Conservation (phyloP, 2,888 invertebrate species). For the Frankliniella intonsa region DNA sequence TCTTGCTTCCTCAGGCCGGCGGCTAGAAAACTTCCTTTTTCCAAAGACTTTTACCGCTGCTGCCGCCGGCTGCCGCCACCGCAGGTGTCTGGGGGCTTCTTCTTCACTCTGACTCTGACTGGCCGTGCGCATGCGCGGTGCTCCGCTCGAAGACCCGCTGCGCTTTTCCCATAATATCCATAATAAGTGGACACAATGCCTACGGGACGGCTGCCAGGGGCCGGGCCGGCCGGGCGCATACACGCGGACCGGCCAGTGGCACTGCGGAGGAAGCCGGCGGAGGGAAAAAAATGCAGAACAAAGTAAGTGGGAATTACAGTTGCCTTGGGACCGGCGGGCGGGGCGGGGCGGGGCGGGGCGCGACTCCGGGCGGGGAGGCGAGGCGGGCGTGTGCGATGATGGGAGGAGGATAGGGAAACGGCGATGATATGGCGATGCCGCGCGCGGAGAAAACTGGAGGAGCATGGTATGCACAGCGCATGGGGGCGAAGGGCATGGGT, state of each 20-base stretch:
- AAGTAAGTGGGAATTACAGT: background rate
- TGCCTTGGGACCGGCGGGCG: background rate
- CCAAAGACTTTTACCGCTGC: background rate
- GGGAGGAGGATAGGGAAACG: too few relatives aligned
- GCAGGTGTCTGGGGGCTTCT: too few relatives aligned
- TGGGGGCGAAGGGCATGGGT: too few relatives aligned
- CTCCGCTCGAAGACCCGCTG: background rate
- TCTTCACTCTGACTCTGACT: too few relatives aligned
- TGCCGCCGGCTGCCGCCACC: background rate
- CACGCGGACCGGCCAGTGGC: background rate
- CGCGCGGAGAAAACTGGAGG: too few relatives aligned
- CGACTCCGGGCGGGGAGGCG: background rate
- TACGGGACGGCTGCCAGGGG: background rate
- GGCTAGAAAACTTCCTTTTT: too few relatives aligned
- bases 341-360: background rate
- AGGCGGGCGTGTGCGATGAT: too few relatives aligned
- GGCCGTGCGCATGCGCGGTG: background rate
- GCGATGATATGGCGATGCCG: too few relatives aligned
- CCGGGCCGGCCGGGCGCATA: background rate
- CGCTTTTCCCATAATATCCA: conserved; percentile 13
- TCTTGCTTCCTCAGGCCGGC: too few relatives aligned
- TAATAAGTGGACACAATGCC: conserved; percentile 25
- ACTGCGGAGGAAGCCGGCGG: background rate
- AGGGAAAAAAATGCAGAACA: background rate
- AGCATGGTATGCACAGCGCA: too few relatives aligned